Conservation (phyloP, 2,113 vertebrate species). For the Pseudolaguvia tuberculata region DNA sequence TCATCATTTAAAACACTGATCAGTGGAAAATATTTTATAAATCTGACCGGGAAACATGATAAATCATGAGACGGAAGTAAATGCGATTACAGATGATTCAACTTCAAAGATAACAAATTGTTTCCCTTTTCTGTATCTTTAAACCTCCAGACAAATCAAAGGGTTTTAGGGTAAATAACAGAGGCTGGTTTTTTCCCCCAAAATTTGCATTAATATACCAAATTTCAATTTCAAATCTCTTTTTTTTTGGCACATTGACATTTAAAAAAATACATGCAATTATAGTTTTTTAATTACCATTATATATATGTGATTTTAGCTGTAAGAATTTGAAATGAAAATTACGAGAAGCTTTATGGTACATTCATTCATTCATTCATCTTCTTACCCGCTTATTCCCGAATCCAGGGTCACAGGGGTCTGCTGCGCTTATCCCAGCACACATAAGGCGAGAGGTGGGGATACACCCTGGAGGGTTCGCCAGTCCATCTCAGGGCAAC, state of each 20-base stretch:
- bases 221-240: constrained; percentile 22
- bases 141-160: constrained; percentile 27
- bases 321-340: constrained; percentile 35
- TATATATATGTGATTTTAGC: constrained; percentile 14
- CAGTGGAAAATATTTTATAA: constrained; percentile 33
- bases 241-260: constrained; percentile 42
- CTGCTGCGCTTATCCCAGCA: too few species aligned
- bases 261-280: constrained; percentile 40
- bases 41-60: constrained; percentile 34
- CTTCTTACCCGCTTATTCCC: too few species aligned
- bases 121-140: constrained; percentile 11
- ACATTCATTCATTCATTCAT: too few species aligned
- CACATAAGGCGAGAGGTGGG: too few species aligned
- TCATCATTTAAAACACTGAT: constrained; percentile 33
- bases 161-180: constrained; percentile 24
- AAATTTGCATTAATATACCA: constrained; percentile 34
- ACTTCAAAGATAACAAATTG: constrained; percentile 33
- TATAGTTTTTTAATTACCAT: constrained; percentile 31
- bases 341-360: constrained; percentile 38
- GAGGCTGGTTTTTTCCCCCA: background rate
- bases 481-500: too few species aligned
- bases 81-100: constrained; percentile 28
- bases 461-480: too few species aligned
- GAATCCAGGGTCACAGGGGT: too few species aligned
- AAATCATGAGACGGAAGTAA: constrained; percentile 38